phyloP scores from a whole-genome alignment of 2,113 vertebrate genomes.

The Corythaixoides concolor region DNA sequence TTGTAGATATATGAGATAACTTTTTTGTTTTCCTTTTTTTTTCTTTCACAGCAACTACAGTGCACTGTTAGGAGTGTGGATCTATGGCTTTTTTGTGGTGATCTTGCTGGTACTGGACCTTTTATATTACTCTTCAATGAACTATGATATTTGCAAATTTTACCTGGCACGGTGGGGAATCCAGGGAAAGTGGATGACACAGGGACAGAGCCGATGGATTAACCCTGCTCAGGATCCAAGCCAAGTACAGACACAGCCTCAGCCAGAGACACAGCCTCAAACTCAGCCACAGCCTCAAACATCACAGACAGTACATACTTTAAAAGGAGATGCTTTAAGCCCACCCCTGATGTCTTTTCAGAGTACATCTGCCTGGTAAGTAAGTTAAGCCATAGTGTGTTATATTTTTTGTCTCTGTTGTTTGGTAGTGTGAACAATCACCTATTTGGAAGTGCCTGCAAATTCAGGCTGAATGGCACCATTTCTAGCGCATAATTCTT shows the following conservation, averaged over 20 bases:
- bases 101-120: constrained; percentile 92
- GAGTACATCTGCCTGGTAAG: constrained; percentile 95
- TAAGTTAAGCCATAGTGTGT: constrained; percentile 62
- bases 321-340: constrained; percentile 84
- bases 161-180: constrained; percentile 96
- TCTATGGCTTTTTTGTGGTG: constrained; percentile 96
- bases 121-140: constrained; percentile 97
- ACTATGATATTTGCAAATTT: constrained; percentile 93
- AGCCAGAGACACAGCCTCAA: constrained; percentile 66
- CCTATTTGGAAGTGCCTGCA: background rate
- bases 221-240: constrained; percentile 76
- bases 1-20: background rate
- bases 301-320: constrained; percentile 81
- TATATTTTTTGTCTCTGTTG: background rate
- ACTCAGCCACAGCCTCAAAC: constrained; percentile 64
- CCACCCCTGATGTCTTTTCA: constrained; percentile 88
- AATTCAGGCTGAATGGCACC: background rate
- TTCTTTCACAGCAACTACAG: constrained; percentile 90
- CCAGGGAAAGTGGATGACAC: constrained; percentile 91
- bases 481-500: background rate
- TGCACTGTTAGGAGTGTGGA: constrained; percentile 94
- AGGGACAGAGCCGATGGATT: constrained; percentile 87
- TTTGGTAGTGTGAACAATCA: background rate
- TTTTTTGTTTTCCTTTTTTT: background rate
- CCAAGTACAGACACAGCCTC: constrained; percentile 70